Conservation (phyloP, 92 coral and sea anemone genomes). For the Paragorgia papillata region DNA sequence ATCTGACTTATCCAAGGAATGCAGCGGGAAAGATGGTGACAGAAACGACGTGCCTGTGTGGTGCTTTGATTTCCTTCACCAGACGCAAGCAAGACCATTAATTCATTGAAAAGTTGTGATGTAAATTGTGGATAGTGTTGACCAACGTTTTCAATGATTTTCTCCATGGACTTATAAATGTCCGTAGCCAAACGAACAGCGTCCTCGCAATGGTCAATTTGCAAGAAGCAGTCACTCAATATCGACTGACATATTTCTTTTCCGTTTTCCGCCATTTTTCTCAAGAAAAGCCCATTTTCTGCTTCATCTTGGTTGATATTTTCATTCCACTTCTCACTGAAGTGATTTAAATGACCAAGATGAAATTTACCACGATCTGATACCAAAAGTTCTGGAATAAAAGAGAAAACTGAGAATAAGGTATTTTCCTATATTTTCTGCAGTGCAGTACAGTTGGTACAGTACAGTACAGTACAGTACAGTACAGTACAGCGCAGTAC, state of each 20-base stretch:
- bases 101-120: too few species aligned
- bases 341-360: neutral
- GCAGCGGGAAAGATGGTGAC: neutral
- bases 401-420: neutral
- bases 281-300: neutral
- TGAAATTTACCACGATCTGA: slow-evolving; percentile 27
- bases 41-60: neutral
- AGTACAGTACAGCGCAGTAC: neutral
- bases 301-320: neutral
- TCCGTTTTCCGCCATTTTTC: neutral
- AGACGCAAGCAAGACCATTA: too few species aligned
- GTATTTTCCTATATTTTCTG: too few species aligned
- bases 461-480: neutral
- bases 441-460: neutral
- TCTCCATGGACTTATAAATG: neutral
- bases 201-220: slow-evolving; percentile 8
- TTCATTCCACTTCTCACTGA: neutral
- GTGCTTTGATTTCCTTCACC: too few species aligned
- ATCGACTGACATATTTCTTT: slow-evolving; percentile 7
- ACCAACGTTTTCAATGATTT: neutral
- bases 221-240: slow-evolving; percentile 4
- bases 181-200: neutral
- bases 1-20: slow-evolving; percentile 19
- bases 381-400: neutral
- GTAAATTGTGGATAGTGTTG: too few species aligned